These are phyloP conservation scores for Elymnias hypermnestra DNA, from an alignment of 1,140 invertebrate species.

Conservation along the genomic window DNA sequence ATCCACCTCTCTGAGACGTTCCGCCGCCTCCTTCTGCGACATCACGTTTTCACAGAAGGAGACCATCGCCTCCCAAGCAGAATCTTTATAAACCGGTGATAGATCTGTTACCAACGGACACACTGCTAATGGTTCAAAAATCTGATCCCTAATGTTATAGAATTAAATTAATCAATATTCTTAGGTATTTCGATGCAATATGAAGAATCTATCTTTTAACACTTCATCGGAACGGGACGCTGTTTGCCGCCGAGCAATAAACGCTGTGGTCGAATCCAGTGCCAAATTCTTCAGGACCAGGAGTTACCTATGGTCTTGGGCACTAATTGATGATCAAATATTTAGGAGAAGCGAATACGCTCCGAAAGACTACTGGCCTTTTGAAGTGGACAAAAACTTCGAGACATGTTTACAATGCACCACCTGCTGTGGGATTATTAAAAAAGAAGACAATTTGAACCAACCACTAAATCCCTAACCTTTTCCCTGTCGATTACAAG, in stretches of 20 bases:
- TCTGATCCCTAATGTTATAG: neutral
- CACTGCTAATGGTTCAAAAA: too few relatives aligned
- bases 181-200: constrained; percentile 58
- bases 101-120: too few relatives aligned
- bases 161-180: neutral
- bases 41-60: too few relatives aligned
- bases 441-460: constrained; percentile 7
- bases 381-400: constrained; percentile 18
- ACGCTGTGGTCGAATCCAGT: constrained; percentile 35
- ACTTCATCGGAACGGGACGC: constrained; percentile 33
- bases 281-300: constrained; percentile 34
- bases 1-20: too few relatives aligned
- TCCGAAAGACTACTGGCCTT: constrained; percentile 38
- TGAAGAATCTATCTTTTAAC: constrained; percentile 48
- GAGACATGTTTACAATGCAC: constrained; percentile 18
- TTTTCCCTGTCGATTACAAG: too few relatives aligned
- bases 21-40: too few relatives aligned
- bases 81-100: too few relatives aligned
- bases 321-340: constrained; percentile 34
- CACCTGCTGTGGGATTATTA: constrained; percentile 13
- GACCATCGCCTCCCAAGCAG: too few relatives aligned
- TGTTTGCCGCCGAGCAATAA: constrained; percentile 39
- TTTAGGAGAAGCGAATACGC: constrained; percentile 32
- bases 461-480: too few relatives aligned
- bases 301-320: constrained; percentile 46